Base-by-base conservation (phyloP, 2,113 vertebrate species). In the Axis porcinus region DNA sequence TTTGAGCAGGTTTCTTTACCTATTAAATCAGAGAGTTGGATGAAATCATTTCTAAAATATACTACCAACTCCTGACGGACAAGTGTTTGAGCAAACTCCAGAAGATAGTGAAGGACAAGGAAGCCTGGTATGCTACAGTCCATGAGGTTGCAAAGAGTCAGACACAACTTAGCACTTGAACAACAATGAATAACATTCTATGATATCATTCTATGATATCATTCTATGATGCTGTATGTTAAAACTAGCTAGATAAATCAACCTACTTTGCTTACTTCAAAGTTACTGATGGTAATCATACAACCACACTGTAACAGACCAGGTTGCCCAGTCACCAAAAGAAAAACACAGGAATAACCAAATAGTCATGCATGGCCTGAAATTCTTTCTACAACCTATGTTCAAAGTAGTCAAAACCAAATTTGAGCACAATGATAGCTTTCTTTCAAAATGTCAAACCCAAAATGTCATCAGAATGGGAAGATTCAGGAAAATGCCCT, bases 401-500 rank as follows among this genome's bases (percentile, higher is more conserved):
- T 97, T 81, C 47, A 97, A 97, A 91, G 54, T 14, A 83, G 60
- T 92, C 70, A 86, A 93, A 96, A 92, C 11, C 60, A 83, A 94
- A 92, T 86, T 55, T 89, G 47, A 97, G 27, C 88, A 94, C 28
- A 95, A 82, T 89, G 84, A 70, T 83, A 97, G 54, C 28, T 90
- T 95, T 89, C 84, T 94, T 96, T 94, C 55, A 95, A 98, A 95
- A 94, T 94, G 79, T 92, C 93, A 97, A 95, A 79, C 54, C 55
- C 33, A 5, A 97, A 94, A 96, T 15, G 92, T 94, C 43, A 62
- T 6, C 94, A 74, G 12, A 94, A 96, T 89, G 78, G 50, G 23
- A 93, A 89, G 50, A 95, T 27, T 84, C 54, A 64, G 28, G n/a
- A 96, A 95, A 96, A 93, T 60, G 15, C 1, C 11, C 47, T 87